phyloP scores from a whole-genome alignment of 2,888 invertebrate species.

The Nycteola revayana region DNA sequence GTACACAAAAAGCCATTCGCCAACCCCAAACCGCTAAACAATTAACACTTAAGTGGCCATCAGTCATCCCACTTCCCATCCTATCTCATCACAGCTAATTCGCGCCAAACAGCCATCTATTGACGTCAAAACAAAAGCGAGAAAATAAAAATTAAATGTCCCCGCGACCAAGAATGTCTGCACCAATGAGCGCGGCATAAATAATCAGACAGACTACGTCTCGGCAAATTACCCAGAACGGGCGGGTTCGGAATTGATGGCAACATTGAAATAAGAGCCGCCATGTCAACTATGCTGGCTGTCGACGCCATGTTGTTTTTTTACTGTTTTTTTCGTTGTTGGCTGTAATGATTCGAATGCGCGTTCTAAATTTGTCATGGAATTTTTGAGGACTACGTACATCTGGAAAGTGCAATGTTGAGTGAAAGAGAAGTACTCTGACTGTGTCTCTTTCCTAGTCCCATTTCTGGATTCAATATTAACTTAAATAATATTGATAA shows the following conservation, averaged over 20 bases:
- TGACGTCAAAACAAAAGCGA: slow-evolving; percentile 48
- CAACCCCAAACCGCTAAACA: not conserved
- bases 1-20: too few species aligned
- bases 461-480: too few species aligned
- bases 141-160: slow-evolving; percentile 49
- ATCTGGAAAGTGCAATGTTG: too few species aligned
- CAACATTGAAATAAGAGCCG: slow-evolving; percentile 58
- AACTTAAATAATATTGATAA: too few species aligned
- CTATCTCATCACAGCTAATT: slow-evolving; percentile 33
- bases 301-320: slow-evolving; percentile 43
- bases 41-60: slow-evolving; percentile 5
- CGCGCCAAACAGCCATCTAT: slow-evolving; percentile 40
- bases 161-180: slow-evolving; percentile 50
- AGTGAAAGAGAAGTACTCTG: too few species aligned
- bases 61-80: slow-evolving; percentile 20
- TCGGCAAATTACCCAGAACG: slow-evolving; percentile 72
- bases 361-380: too few species aligned
- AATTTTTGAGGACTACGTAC: too few species aligned
- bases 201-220: slow-evolving; percentile 66
- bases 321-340: slow-evolving; percentile 39
- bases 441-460: too few species aligned
- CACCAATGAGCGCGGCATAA: slow-evolving; percentile 63
- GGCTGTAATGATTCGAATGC: slow-evolving; percentile 34
- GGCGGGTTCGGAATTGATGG: slow-evolving; percentile 57
- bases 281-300: slow-evolving; percentile 53